Conservation (phyloP, 2,888 invertebrate species). For the Noctua fimbriata region DNA sequence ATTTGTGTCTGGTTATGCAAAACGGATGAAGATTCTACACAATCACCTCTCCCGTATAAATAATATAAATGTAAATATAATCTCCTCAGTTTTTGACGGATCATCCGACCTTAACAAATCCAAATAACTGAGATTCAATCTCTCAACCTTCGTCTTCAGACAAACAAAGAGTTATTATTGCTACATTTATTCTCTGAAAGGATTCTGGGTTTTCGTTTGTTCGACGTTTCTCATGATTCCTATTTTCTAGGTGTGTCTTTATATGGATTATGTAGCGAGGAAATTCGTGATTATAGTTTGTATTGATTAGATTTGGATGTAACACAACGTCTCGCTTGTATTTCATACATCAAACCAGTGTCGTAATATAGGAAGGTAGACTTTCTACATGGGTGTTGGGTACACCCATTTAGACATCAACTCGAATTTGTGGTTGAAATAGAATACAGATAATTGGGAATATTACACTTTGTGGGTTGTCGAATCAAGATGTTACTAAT, state of each 20-base stretch:
- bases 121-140: constrained; percentile 62
- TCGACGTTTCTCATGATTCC: constrained; percentile 41
- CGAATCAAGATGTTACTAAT: background rate
- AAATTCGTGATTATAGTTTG: constrained; percentile 11
- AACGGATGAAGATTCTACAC: too few species aligned
- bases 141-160: constrained; percentile 45
- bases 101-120: constrained; percentile 36
- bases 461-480: background rate
- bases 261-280: background rate
- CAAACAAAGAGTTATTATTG: constrained; percentile 65
- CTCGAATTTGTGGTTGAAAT: background rate
- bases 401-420: background rate
- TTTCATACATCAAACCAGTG: background rate
- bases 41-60: background rate
- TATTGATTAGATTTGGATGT: constrained; percentile 2
- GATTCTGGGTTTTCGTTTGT: constrained; percentile 51
- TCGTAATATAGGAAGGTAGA: background rate
- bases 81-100: constrained; percentile 46
- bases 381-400: background rate
- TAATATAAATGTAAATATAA: constrained; percentile 25
- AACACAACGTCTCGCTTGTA: background rate
- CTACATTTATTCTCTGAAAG: constrained; percentile 55
- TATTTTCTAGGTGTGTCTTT: constrained; percentile 21
- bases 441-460: background rate
- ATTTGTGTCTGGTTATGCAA: background rate